Evolutionary conservation across 2,113 vertebrate genomes (phyloP).

Genomic region (Corapipo altera): DNA sequence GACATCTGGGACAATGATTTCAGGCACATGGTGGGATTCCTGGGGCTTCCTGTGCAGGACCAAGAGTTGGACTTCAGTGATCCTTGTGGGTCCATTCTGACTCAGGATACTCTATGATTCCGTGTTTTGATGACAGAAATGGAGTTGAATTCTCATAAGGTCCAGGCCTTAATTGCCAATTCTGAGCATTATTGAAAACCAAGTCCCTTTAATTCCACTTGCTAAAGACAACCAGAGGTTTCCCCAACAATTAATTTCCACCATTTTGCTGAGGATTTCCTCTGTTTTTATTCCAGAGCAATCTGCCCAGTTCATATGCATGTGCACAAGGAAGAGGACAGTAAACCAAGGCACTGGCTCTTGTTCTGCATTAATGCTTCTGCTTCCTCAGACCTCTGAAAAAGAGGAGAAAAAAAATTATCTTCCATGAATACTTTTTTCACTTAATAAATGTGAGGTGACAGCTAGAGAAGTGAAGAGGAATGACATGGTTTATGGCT

Average conservation of each 20-base stretch:
- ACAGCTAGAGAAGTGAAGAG: background rate
- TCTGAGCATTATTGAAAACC: background rate
- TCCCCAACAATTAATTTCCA: background rate
- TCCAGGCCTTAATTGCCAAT: background rate
- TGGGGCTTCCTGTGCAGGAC: background rate
- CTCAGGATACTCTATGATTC: background rate
- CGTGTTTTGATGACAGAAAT: background rate
- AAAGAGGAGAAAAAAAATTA: background rate
- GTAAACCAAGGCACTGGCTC: background rate
- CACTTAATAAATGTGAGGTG: background rate
- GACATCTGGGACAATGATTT: background rate
- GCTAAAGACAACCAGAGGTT: background rate
- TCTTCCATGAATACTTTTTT: background rate
- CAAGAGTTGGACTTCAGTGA: background rate
- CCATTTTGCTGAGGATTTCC: background rate
- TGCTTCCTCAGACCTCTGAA: background rate
- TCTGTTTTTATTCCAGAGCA: background rate
- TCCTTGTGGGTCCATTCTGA: background rate
- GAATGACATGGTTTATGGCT: background rate
- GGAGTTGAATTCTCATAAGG: background rate
- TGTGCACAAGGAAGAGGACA: background rate
- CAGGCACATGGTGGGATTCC: background rate
- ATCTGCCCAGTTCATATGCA: background rate
- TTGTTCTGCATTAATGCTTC: background rate
- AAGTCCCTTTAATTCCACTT: background rate